Conservation (phyloP, 2,888 invertebrate species). For the Nysson spinosus region DNA sequence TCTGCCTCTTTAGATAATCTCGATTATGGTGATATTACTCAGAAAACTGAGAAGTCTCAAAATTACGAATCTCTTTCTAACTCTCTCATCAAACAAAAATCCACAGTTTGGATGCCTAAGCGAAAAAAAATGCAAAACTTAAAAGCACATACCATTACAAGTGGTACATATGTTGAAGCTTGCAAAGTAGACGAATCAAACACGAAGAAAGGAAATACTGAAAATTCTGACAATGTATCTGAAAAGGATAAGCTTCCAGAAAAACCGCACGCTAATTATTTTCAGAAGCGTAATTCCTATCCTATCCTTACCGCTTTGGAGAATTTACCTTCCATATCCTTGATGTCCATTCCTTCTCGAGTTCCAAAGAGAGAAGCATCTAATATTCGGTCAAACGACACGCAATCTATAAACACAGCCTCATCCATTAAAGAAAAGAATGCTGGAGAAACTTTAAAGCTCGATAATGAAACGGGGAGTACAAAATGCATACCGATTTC, state of each 20-base stretch:
- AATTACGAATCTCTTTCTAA: too few species aligned
- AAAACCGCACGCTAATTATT: not conserved
- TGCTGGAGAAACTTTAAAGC: not conserved
- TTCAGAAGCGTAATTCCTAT: constrained; percentile 14
- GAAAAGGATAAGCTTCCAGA: constrained; percentile 19
- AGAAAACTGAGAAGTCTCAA: too few species aligned
- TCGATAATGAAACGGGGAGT: not conserved
- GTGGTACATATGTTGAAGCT: too few species aligned
- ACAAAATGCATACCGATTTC: constrained; percentile 11
- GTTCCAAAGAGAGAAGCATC: not conserved
- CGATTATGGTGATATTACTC: not conserved
- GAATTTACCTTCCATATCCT: constrained; percentile 14
- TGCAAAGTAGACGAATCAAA: too few species aligned
- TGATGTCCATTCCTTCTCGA: not conserved
- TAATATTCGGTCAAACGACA: not conserved
- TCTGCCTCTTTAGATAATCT: constrained; percentile 15
- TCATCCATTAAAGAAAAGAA: too few species aligned
- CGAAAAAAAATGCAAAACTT: too few species aligned
- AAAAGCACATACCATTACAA: too few species aligned
- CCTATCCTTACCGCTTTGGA: constrained; percentile 29
- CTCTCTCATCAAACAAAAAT: too few species aligned
- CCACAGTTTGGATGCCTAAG: too few species aligned
- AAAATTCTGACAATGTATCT: not conserved
- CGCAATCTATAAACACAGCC: too few species aligned
- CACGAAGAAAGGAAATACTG: not conserved